A percentile compares a stretch with the other conserved stretches of the same genome.
phyloP scores from a whole-genome alignment of 2,113 vertebrate genomes.

The Emydura subglobosa region DNA sequence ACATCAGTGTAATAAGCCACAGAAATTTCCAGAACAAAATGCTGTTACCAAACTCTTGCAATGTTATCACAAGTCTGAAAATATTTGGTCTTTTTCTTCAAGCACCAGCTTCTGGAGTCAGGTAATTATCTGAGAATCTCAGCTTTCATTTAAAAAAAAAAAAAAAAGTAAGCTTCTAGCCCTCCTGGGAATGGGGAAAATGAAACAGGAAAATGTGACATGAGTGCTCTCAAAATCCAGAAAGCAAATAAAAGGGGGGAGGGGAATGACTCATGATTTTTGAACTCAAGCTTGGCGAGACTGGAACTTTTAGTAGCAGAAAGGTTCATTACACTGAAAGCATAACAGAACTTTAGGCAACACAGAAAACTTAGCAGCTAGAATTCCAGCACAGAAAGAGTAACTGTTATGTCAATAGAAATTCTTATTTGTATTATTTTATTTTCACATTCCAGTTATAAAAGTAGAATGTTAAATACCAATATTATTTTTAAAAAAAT shows the following conservation, averaged over 20 bases:
- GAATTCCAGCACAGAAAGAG: not conserved
- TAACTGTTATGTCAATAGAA: not conserved
- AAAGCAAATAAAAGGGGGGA: not conserved
- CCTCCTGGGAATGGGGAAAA: not conserved
- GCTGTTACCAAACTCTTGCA: not conserved
- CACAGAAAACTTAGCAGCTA: not conserved
- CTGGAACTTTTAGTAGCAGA: not conserved
- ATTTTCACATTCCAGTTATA: not conserved
- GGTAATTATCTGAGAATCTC: not conserved
- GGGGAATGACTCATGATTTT: not conserved
- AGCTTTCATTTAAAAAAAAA: not conserved
- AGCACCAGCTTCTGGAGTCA: too few species aligned
- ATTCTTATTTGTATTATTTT: not conserved
- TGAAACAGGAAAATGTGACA: not conserved
- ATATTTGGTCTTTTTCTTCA: too few species aligned
- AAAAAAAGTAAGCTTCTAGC: not conserved
- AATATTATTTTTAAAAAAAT: not conserved
- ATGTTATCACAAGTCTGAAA: too few species aligned
- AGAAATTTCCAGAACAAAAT: not conserved
- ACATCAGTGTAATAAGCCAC: not conserved
- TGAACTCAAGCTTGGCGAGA: not conserved
- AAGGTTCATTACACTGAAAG: not conserved
- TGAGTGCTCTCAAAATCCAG: not conserved
- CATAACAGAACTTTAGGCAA: not conserved
- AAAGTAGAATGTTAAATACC: not conserved